Conservation (phyloP, 2,113 vertebrate genomes). For the Scopus umbretta region DNA sequence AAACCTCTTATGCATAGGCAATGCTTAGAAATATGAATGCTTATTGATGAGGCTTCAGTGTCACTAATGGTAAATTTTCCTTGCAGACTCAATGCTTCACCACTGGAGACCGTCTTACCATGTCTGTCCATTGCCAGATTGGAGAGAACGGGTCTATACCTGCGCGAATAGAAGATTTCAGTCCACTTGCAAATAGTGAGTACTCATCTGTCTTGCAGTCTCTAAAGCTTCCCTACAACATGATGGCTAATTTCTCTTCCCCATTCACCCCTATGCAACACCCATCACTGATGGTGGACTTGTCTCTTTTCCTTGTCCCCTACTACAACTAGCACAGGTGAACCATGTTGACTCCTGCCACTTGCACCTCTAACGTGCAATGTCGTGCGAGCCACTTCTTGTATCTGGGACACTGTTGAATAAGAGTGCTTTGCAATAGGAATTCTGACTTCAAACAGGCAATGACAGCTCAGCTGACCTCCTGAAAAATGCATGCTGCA, state of each 20-base stretch:
- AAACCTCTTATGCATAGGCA: not conserved
- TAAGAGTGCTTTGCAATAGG: not conserved
- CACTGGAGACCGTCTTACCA: not conserved
- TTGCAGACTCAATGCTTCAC: slow-evolving; percentile 45
- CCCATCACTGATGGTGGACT: not conserved
- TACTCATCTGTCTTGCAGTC: not conserved
- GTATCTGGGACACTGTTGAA: not conserved
- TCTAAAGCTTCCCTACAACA: not conserved
- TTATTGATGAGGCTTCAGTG: not conserved
- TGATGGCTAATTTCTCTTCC: not conserved
- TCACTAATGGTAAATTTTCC: not conserved
- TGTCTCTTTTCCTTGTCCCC: not conserved
- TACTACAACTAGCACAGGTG: not conserved
- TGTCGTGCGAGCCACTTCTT: not conserved
- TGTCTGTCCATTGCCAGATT: slow-evolving; percentile 25
- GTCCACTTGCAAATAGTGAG: slow-evolving; percentile 52
- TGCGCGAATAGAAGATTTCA: not conserved
- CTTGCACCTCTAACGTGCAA: not conserved
- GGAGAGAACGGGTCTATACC: not conserved
- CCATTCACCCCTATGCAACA: not conserved
- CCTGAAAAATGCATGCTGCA: not conserved
- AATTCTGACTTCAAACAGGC: not conserved
- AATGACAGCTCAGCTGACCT: not conserved
- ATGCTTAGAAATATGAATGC: not conserved
- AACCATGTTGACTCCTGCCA: not conserved